Evolutionary conservation across 1,140 invertebrate genomes (phyloP), one percentile per base, ranked within the genome.

Genomic region (Tachypleus tridentatus): DNA sequence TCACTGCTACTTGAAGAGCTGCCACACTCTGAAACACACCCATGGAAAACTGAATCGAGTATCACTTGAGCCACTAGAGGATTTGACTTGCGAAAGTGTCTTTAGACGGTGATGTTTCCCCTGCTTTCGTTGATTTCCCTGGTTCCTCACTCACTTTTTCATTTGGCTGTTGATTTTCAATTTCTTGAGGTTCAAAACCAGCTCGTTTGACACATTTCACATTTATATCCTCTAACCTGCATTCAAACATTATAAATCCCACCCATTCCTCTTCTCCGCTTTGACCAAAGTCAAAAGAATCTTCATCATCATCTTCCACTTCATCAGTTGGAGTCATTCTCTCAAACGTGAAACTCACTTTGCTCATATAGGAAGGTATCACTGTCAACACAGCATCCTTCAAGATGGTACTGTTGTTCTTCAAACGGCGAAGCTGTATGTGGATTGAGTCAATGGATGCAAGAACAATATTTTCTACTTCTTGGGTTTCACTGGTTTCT

Each of bases 181-280:
- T 80, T 54, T 83, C 81, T 58, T 84, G 49, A 57, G 62, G 53
- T 50, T 61, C 54, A 71, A 58, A 64, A 4, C 77, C 77, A 9
- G 73, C 67, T 80, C 83, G 75, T 86, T 89, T 72, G 4, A 81
- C 78, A n/a, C 89, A 83, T 76, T 91, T 93, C 1, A 95, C 77
- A 52, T 85, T 85, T 8, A 95, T 85, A 11, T 91, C 90, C 80
- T 98, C 93, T 3, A 97, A 77, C 1, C 94, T 94, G 77, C 89
- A 92, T 77, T 97, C 94, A 75, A 95, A 96, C 93, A 97, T 97
- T 60, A 97, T 96, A 73, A 93, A 96, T 48, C 93, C 93, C 58
- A 93, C 81, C 70, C 86, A 85, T 67, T 87, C 87, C 67, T 87
- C 83, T 6, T 72, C 70, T 58, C 29, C 29, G n/a, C n/a, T n/a